Base-by-base conservation (phyloP, 2,113 vertebrate genomes). In the Pelusios castaneus region DNA sequence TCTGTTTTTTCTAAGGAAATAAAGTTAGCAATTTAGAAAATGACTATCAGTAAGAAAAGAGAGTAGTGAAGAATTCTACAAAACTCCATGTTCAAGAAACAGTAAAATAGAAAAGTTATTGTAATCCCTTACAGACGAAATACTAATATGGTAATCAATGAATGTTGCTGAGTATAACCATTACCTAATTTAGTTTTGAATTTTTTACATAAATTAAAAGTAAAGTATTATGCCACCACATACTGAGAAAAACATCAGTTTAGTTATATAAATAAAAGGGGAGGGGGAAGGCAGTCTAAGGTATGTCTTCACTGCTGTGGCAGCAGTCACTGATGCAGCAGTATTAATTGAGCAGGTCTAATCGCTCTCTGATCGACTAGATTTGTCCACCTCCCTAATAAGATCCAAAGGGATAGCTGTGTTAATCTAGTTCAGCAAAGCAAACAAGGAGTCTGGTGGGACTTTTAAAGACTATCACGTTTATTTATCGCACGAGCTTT, bases 221-320 rank as follows among this genome's bases (percentile, higher is more conserved):
- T 52, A 16, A 52, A 52, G 63, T 70, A 70, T 70, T 70, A 70
- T 70, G 19, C 63, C 34, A 38, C 8, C 34, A 70, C 38, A 22
- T n/a, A 70, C 9, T 38, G 63, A 70, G 63, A 70, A 22, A 60
- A 52, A 10, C 67, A 4, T n/a, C 6, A 17, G 2, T 87, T 83
- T 31, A 85, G 47, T 80, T 70, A 52, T 52, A 38, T 21, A 85
- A 94, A 49, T 6, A 17, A 43, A 55, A 51, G 29, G 43, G 27
- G 10, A 13, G 16, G 24, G 14, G 8, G 11, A 2, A 3, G 1
- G 58, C 0, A 0, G 0, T 84, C 84, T 51, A 49, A 29, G 91
- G 21, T 52, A 52, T 17, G 51, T 52, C 51, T 52, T 52, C 51
- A 17, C 51, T 52, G 51, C 51, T 14, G 14, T 52, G 51, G 12